A percentile compares a stretch with the other conserved stretches of the same genome.
Conservation (phyloP, 1,140 invertebrate species). For the Drosophila melanica region DNA sequence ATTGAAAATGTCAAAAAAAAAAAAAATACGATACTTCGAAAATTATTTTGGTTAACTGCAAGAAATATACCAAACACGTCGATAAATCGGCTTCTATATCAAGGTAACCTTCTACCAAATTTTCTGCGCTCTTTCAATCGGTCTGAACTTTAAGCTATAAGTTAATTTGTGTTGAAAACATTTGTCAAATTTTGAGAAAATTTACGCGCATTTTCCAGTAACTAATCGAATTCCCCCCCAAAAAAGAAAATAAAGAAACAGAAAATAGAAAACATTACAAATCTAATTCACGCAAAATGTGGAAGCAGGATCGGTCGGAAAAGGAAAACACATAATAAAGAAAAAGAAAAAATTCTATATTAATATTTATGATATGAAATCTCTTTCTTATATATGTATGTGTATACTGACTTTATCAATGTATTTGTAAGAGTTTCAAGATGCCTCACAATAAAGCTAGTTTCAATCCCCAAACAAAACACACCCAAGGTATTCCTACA, state of each 20-base stretch:
- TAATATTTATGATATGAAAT: slow-evolving; percentile 54
- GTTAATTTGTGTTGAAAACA: slow-evolving; percentile 54
- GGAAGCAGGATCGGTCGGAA: slow-evolving; percentile 83
- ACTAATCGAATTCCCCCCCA: slow-evolving; percentile 10
- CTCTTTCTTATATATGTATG: slow-evolving; percentile 63
- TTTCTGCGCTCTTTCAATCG: slow-evolving; percentile 59
- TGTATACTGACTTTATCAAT: slow-evolving; percentile 50
- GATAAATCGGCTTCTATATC: slow-evolving; percentile 48
- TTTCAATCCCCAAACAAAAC: slow-evolving; percentile 25
- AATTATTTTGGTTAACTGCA: slow-evolving; percentile 16
- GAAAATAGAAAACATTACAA: slow-evolving; percentile 38
- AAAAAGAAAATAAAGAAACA: neutral
- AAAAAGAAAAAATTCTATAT: slow-evolving; percentile 32
- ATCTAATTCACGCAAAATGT: slow-evolving; percentile 67
- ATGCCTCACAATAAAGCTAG: slow-evolving; percentile 52
- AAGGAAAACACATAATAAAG: slow-evolving; percentile 39
- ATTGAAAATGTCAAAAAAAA: slow-evolving; percentile 23
- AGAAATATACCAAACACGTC: slow-evolving; percentile 17
- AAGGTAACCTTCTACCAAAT: slow-evolving; percentile 38
- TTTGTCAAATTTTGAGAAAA: slow-evolving; percentile 74
- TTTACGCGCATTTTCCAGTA: slow-evolving; percentile 61
- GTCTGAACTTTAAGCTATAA: slow-evolving; percentile 32
- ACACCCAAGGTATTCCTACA: slow-evolving; percentile 59
- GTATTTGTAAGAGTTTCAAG: slow-evolving; percentile 70
- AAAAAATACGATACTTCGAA: slow-evolving; percentile 16